phyloP scores from a whole-genome alignment of 2,888 invertebrate genomes.

The Trichogramma dendrolimi region DNA sequence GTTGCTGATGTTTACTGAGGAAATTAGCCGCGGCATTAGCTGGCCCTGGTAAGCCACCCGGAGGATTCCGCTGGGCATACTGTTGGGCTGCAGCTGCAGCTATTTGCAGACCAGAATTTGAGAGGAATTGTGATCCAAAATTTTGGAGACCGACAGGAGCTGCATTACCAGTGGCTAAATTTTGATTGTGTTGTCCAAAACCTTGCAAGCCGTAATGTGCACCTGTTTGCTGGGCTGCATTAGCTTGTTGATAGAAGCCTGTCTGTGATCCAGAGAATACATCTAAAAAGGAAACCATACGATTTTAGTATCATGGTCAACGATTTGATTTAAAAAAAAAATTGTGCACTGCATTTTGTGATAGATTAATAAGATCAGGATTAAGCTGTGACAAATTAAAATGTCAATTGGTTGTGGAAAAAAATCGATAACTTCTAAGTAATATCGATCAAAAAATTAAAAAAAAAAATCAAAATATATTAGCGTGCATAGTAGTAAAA shows the following conservation, averaged over 20 bases:
- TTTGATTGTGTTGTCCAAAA: constrained; percentile 51
- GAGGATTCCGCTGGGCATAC: constrained; percentile 63
- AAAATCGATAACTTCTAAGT: not conserved
- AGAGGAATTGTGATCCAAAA: constrained; percentile 58
- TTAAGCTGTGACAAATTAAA: not conserved
- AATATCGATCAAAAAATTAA: not conserved
- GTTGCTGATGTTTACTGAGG: constrained; percentile 49
- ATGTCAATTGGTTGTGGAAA: not conserved
- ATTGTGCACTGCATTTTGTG: not conserved
- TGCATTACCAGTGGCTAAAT: constrained; percentile 48
- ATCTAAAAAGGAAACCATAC: constrained; percentile 30
- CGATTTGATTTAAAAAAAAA: not conserved
- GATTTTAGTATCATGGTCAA: not conserved
- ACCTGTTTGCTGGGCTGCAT: constrained; percentile 50
- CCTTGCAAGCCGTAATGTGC: constrained; percentile 52
- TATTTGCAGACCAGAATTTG: constrained; percentile 61
- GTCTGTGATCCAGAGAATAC: constrained; percentile 51
- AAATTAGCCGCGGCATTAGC: constrained; percentile 47
- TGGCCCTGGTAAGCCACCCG: constrained; percentile 49
- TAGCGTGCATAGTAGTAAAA: constrained; percentile 2
- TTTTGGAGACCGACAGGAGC: constrained; percentile 55
- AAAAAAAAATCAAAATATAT: constrained; percentile 6
- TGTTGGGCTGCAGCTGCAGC: constrained; percentile 61
- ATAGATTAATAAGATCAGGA: not conserved
- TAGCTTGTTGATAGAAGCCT: constrained; percentile 50